Conservation (phyloP, 1,140 invertebrate species). For the Neomicropteryx cornuta region DNA sequence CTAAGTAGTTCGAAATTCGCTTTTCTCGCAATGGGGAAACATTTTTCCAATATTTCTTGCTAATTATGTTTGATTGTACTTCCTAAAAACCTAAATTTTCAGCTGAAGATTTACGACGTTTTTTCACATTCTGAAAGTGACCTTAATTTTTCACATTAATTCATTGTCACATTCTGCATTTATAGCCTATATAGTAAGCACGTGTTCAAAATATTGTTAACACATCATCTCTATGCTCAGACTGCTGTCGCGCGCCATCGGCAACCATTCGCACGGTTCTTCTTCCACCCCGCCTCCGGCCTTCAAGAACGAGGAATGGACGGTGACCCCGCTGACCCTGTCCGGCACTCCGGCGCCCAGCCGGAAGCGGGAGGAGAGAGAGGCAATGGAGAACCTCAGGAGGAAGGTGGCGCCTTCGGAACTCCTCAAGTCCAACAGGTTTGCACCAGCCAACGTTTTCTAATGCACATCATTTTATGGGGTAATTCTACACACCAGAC, state of each 20-base stretch:
- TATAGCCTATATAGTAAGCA: conserved; percentile 1
- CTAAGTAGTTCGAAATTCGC: too few relatives aligned
- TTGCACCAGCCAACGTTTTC: neutral
- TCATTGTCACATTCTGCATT: neutral
- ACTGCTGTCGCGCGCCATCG: conserved; percentile 21
- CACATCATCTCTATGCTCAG: conserved; percentile 11
- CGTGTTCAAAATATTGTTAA: neutral
- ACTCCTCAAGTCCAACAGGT: conserved; percentile 12
- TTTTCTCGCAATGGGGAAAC: neutral
- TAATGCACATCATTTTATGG: neutral
- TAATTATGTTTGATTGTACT: neutral
- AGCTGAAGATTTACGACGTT: conserved; percentile 1
- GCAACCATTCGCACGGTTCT: too few relatives aligned
- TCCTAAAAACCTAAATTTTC: neutral
- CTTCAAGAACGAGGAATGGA: conserved; percentile 14
- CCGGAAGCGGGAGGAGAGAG: conserved; percentile 31
- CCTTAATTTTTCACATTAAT: neutral
- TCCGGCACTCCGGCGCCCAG: conserved; percentile 34
- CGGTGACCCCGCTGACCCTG: conserved; percentile 29
- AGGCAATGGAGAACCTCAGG: conserved; percentile 32
- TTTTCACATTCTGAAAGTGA: conserved; percentile 3
- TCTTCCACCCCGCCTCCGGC: conserved; percentile 23
- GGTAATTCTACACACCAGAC: too few relatives aligned
- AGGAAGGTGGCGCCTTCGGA: conserved; percentile 34
- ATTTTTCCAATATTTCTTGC: neutral